Evolutionary conservation across 2,888 invertebrate genomes (phyloP).

Genomic region (Rhagophthalmus giganteus): DNA sequence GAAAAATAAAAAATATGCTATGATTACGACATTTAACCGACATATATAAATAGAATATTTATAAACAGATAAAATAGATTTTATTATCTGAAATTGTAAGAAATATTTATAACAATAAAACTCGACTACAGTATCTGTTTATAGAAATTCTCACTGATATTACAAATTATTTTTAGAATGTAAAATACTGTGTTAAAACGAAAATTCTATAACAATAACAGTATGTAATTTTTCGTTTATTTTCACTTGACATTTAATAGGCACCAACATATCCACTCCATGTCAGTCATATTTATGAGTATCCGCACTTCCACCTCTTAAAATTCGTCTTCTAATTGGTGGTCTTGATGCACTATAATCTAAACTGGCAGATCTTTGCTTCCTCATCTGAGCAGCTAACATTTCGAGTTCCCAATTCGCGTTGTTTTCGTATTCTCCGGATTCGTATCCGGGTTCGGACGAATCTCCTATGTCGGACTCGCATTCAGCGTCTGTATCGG

Average conservation of each 20-base stretch:
- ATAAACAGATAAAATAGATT: not conserved
- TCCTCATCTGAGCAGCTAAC: constrained; percentile 52
- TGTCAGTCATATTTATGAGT: constrained; percentile 44
- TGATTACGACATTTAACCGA: constrained; percentile 13
- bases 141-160: not conserved
- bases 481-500: constrained; percentile 48
- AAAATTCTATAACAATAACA: constrained; percentile 10
- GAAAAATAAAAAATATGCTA: constrained; percentile 8
- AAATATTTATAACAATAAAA: constrained; percentile 1
- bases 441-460: constrained; percentile 48
- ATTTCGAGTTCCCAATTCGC: constrained; percentile 54
- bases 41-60: constrained; percentile 6
- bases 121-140: not conserved
- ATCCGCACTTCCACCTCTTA: constrained; percentile 47
- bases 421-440: constrained; percentile 50
- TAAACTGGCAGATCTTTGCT: constrained; percentile 50
- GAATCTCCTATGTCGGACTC: constrained; percentile 44
- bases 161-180: constrained; percentile 6
- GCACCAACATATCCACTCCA: constrained; percentile 29
- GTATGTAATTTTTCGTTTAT: constrained; percentile 2
- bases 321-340: constrained; percentile 44
- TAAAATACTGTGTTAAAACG: constrained; percentile 1
- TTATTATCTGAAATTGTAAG: not conserved
- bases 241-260: constrained; percentile 22
- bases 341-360: constrained; percentile 45